Conservation (phyloP, 1,140 invertebrate genomes). For the Maniola jurtina region DNA sequence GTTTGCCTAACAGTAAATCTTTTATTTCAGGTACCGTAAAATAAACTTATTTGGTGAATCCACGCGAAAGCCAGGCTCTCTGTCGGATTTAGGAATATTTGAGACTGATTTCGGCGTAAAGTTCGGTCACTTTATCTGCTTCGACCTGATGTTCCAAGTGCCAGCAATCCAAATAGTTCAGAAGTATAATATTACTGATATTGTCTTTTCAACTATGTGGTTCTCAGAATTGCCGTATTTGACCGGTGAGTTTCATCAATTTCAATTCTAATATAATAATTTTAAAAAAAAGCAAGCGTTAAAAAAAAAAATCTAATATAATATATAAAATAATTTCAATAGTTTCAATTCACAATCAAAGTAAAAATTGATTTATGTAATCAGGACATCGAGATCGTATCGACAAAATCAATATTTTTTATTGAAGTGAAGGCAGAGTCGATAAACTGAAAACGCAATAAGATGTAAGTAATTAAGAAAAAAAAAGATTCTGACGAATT, state of each 20-base stretch:
- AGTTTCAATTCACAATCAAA: too few species aligned
- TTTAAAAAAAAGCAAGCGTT: too few species aligned
- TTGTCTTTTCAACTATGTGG: conserved; percentile 88
- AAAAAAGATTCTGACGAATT: too few species aligned
- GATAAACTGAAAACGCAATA: too few species aligned
- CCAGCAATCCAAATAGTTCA: conserved; percentile 69
- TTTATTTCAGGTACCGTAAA: conserved; percentile 84
- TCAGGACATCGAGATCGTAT: too few species aligned
- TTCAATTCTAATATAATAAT: background rate
- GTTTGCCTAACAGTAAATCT: background rate
- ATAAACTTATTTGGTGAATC: conserved; percentile 83
- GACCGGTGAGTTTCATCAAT: conserved; percentile 72
- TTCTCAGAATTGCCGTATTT: conserved; percentile 86
- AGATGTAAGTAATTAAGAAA: too few species aligned
- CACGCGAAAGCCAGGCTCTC: conserved; percentile 69
- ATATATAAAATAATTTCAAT: too few species aligned
- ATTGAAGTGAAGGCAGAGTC: too few species aligned
- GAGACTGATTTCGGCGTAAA: conserved; percentile 89
- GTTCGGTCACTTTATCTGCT: conserved; percentile 82
- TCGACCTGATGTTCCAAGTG: conserved; percentile 71
- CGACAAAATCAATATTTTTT: too few species aligned
- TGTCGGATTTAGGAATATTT: conserved; percentile 78
- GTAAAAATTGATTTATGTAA: too few species aligned
- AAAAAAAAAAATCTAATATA: too few species aligned
- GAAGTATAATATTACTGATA: conserved; percentile 80